Conservation (phyloP, 2,888 invertebrate species). For the Hemithea aestivaria region DNA sequence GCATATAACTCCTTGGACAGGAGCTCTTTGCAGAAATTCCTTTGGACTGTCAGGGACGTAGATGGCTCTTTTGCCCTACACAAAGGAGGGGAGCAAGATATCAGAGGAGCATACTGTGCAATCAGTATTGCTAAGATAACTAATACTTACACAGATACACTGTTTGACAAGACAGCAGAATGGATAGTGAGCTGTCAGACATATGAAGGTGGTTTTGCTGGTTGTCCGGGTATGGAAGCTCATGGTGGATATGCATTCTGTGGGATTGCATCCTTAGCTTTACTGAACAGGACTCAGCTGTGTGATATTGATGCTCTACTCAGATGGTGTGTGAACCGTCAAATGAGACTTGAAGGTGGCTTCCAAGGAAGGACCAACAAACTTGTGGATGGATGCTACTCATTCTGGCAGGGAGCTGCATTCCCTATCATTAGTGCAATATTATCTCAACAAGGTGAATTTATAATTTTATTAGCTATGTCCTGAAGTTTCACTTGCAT, state of each 20-base stretch:
- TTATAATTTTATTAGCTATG: constrained; percentile 1
- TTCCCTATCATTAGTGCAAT: constrained; percentile 92
- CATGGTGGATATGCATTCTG: constrained; percentile 99
- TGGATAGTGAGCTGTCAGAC: constrained; percentile 98
- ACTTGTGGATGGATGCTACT: constrained; percentile 98
- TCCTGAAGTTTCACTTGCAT: too few species aligned
- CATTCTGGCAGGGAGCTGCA: constrained; percentile 98
- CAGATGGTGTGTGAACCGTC: constrained; percentile 93
- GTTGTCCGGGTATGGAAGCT: constrained; percentile 93
- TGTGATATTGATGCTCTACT: constrained; percentile 88
- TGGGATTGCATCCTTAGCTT: constrained; percentile 92
- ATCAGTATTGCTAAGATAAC: constrained; percentile 92
- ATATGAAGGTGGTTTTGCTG: constrained; percentile 99
- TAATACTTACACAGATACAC: constrained; percentile 84
- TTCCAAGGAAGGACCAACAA: constrained; percentile 99
- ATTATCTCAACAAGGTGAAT: constrained; percentile 75
- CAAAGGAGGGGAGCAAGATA: constrained; percentile 94
- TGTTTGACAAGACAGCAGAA: constrained; percentile 92
- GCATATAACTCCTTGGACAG: constrained; percentile 94
- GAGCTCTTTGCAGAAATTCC: constrained; percentile 85
- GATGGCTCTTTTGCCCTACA: constrained; percentile 97
- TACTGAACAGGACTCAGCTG: constrained; percentile 86
- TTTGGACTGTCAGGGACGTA: constrained; percentile 86
- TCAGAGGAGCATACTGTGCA: constrained; percentile 98
- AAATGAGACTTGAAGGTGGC: constrained; percentile 97